Conservation (phyloP, 2,888 invertebrate species). For the Lepeophtheirus nordmannii region DNA sequence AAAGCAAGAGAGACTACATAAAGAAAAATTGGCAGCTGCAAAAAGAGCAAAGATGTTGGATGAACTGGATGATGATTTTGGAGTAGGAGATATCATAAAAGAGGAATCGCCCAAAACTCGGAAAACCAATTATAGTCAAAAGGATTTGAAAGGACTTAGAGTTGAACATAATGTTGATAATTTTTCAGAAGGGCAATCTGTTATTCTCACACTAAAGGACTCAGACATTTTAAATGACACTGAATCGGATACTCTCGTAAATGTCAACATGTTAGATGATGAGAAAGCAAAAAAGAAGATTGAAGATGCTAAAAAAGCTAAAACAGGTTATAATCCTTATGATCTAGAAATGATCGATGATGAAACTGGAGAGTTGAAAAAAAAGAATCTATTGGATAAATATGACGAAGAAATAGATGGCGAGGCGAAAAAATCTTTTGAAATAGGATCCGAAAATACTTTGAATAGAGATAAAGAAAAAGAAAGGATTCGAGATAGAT, state of each 20-base stretch:
- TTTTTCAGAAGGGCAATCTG: conserved; percentile 59
- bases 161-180: conserved; percentile 62
- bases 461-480: conserved; percentile 29
- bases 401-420: conserved; percentile 87
- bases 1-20: conserved; percentile 55
- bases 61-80: conserved; percentile 88
- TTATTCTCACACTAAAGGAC: conserved; percentile 85
- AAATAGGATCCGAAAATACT: conserved; percentile 49
- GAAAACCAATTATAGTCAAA: conserved; percentile 48
- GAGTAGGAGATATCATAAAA: conserved; percentile 65
- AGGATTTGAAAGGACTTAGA: conserved; percentile 59
- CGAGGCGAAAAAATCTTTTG: conserved; percentile 50
- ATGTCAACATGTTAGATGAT: conserved; percentile 72
- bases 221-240: conserved; percentile 70
- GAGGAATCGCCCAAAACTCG: conserved; percentile 50
- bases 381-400: conserved; percentile 59
- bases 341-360: conserved; percentile 52
- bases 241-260: conserved; percentile 70
- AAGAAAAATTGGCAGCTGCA: conserved; percentile 67
- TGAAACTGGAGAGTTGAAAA: conserved; percentile 41
- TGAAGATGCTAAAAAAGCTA: conserved; percentile 32
- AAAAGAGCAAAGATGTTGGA: conserved; percentile 78
- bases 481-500: conserved; percentile 24
- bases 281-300: conserved; percentile 57
- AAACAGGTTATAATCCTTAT: conserved; percentile 67